Percentiles rank a stretch among this genome's conserved stretches.
Evolutionary conservation across 1,140 invertebrate genomes (phyloP).

Genomic region (Aphelinus certus): DNA sequence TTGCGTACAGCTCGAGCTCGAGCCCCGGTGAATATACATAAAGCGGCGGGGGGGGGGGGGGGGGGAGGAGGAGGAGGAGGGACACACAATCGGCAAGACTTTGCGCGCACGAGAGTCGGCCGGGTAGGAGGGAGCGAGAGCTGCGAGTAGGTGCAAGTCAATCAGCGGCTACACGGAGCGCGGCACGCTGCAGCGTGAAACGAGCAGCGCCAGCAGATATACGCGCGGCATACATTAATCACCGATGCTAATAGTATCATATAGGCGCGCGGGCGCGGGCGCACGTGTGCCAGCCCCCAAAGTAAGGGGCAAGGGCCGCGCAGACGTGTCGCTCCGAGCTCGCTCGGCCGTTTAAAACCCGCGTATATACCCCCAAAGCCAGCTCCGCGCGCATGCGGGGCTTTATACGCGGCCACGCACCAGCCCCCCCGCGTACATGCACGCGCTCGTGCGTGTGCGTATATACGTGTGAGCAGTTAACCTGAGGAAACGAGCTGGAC

Average conservation of each 20-base stretch:
- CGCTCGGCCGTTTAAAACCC: slow-evolving; percentile 37
- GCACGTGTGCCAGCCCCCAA: slow-evolving; percentile 41
- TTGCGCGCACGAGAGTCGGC: too few relatives aligned
- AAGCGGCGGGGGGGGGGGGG: too few relatives aligned
- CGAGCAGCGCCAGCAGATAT: slow-evolving; percentile 41
- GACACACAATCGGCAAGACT: too few relatives aligned
- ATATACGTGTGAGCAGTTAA: slow-evolving; percentile 7
- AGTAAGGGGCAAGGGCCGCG: slow-evolving; percentile 24
- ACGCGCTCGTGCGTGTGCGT: slow-evolving; percentile 10
- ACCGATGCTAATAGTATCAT: slow-evolving; percentile 66
- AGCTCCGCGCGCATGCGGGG: background rate
- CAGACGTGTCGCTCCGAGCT: background rate
- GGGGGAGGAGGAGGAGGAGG: too few relatives aligned
- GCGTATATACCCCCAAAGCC: slow-evolving; percentile 18
- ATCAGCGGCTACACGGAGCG: slow-evolving; percentile 56
- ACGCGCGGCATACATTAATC: slow-evolving; percentile 63
- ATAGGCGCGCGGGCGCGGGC: slow-evolving; percentile 44
- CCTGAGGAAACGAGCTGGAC: background rate
- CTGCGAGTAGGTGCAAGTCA: slow-evolving; percentile 45
- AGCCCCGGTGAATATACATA: too few relatives aligned
- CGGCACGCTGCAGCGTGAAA: slow-evolving; percentile 52
- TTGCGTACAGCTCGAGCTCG: too few relatives aligned
- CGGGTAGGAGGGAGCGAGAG: background rate
- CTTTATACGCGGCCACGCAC: background rate
- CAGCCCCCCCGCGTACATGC: background rate